These are phyloP conservation scores for Brotula barbata DNA, from an alignment of 2,797 vertebrate genomes.

Conservation along the genomic window DNA sequence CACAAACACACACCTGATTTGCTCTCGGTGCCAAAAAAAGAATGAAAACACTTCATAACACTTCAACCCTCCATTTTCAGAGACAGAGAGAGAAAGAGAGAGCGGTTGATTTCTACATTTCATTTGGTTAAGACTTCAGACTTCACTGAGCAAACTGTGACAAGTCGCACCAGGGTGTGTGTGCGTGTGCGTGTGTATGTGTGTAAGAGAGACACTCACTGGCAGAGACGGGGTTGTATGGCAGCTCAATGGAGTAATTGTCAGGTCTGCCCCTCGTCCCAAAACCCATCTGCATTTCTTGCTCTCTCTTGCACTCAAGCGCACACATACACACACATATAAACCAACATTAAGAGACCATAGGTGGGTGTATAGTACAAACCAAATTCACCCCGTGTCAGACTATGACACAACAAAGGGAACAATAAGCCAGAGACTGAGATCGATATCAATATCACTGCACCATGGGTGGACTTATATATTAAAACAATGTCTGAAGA, in stretches of 20 bases:
- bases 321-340: background rate
- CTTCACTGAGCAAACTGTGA: conserved; percentile 66
- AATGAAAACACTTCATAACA: conserved; percentile 2
- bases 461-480: no score
- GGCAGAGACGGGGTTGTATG: conserved; percentile 24
- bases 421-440: background rate
- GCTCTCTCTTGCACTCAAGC: conserved; percentile 22
- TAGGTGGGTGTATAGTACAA: no score
- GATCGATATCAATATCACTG: no score
- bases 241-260: conserved; percentile 74
- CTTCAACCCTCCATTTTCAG: no score
- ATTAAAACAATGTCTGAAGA: conserved; percentile 3
- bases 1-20: background rate
- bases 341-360: background rate
- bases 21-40: conserved; percentile 11
- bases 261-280: conserved; percentile 61
- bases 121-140: conserved; percentile 48
- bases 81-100: background rate
- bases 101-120: background rate
- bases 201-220: conserved; percentile 13
- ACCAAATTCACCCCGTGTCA: background rate
- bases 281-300: conserved; percentile 67
- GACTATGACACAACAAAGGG: background rate
- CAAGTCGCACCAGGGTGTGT: conserved; percentile 67
- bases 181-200: conserved; percentile 15